Evolutionary conservation across 2,888 invertebrate species (phyloP), one percentile per base, ranked within the genome.

Genomic region (Drosophila ezoana): DNA sequence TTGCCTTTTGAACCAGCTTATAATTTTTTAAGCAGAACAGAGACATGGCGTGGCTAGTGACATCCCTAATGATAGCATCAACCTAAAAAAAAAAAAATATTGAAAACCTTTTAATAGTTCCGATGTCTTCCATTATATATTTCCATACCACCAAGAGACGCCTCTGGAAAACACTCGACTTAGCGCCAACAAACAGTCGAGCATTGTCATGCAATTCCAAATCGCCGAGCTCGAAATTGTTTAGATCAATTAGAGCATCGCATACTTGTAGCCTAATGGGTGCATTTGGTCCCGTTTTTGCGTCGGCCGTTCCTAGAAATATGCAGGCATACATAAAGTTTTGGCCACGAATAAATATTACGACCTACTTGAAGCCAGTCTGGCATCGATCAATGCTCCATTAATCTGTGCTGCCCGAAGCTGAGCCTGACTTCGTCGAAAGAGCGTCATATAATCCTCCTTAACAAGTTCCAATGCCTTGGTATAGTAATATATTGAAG

Each of bases 201-300:
- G n/a, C n/a, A n/a, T n/a, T n/a, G n/a, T n/a, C n/a, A n/a, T n/a
- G n/a, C n/a, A n/a, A n/a, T n/a, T n/a, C n/a, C n/a, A n/a, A n/a
- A n/a, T n/a, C n/a, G 14, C 78, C 69, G 11, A 78, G 70, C 58
- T 91, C 91, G 44, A 91, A 90, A 23, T 81, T 78, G 28, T 91
- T 91, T 0, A 90, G 61, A 14, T 90, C 83, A 45, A 90, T 90
- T 0, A 89, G 67, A 0, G 82, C 88, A 71, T 91, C 90, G 57
- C 91, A 91, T 3, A 90, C 84, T 72, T 91, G 90, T 40, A 91
- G 45, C 54, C 87, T 90, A 3, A 89, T 89, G 0, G 86, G 77
- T 3, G 2, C 91, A 89, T 58, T 69, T 87, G 0, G 68, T 64
- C 13, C 81, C 81, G n/a, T 9, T 75, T 66, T 43, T 73, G 48